phyloP scores from a whole-genome alignment of 2,113 vertebrate species.

The Hydrochoerus hydrochaeris region DNA sequence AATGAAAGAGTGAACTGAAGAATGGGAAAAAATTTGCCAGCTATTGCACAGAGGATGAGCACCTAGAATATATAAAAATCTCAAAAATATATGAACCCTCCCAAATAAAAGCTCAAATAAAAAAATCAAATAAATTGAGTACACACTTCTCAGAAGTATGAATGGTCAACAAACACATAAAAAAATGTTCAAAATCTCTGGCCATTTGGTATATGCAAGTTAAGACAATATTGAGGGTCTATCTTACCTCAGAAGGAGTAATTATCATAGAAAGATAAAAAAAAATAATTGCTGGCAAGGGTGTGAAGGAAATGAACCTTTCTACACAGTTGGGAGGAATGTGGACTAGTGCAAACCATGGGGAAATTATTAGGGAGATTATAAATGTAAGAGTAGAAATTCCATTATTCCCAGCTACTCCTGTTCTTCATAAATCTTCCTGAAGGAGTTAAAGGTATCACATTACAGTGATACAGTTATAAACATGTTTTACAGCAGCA shows the following conservation, averaged over 20 bases:
- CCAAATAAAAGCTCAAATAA: background rate
- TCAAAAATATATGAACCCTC: background rate
- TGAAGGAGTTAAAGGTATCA: background rate
- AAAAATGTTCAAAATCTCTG: background rate
- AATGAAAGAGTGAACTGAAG: background rate
- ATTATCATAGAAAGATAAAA: too few species aligned
- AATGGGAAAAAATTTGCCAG: background rate
- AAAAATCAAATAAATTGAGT: background rate
- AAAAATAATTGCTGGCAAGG: too few species aligned
- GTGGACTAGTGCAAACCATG: background rate
- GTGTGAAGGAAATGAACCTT: background rate
- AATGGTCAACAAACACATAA: background rate
- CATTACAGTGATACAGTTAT: background rate
- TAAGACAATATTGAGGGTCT: background rate
- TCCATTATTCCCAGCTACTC: background rate
- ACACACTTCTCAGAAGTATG: background rate
- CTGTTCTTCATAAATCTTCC: background rate
- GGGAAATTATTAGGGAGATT: background rate
- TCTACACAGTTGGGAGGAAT: background rate
- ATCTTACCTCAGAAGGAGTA: background rate
- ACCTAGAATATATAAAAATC: background rate
- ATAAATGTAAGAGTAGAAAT: background rate
- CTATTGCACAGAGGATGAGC: background rate
- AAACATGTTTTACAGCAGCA: background rate
- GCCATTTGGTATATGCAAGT: background rate